Base-by-base conservation (phyloP, 2,888 invertebrate species). In the Oligia strigilis region DNA sequence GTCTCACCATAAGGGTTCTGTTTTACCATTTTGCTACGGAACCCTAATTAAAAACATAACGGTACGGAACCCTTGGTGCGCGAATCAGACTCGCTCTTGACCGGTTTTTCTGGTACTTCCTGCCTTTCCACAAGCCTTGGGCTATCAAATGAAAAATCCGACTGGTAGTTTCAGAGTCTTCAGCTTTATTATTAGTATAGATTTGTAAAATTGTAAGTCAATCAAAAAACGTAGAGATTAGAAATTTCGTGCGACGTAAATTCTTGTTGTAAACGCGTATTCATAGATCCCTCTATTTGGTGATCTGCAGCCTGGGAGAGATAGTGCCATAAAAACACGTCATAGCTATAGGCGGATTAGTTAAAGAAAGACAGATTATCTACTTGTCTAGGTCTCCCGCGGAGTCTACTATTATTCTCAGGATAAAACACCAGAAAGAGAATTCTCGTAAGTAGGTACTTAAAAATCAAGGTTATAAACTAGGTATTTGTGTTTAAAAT, bases 381-480 rank as follows among this genome's bases (percentile, higher is more conserved):
- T 29, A 23, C 13, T 67, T 36, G 52, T 46, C 60, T 80, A 78
- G 29, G 13, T 62, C 84, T 80, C 80, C 80, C 84, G 79, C 80
- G 36, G n/a, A 78, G 84, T 36, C n/a, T 23, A 14, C 79, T 83
- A 66, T 52, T 78, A 13, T 84, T 55, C 14, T 69, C 23, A 29
- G 14, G 14, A 36, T 19, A 70, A 23, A 71, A 60, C 14, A 23
- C 23, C 23, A 71, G 23, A 71, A n/a, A 0, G n/a, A n/a, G 5
- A n/a, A 62, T 62, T 62, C 60, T 36, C 62, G 23, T 62, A 60
- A 60, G n/a, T 40, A 40, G 40, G 40, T 60, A 14, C 36, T 36
- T 36, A 23, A 36, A 55, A 65, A 58, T 58, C 58, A 58, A n/a
- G 23, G 23, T n/a, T 58, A 58, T n/a, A 4, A n/a, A n/a, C 23